A percentile compares a stretch with the other conserved stretches of the same genome.
These are phyloP conservation scores for Zophobas atratus DNA, from an alignment of 1,140 invertebrate species.

Conservation along the genomic window DNA sequence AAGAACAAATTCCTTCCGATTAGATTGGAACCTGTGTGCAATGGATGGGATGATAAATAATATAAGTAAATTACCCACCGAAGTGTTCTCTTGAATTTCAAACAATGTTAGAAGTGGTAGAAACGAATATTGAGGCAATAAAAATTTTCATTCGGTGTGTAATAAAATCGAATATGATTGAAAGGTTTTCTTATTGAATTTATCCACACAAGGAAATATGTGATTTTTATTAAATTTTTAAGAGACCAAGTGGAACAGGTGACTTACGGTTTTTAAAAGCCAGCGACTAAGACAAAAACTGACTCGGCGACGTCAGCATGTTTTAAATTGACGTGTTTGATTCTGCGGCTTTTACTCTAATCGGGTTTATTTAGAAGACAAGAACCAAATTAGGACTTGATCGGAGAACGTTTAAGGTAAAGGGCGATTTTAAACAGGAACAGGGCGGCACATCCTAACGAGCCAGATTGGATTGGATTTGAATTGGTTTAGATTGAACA, in stretches of 20 bases:
- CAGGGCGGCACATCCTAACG: conserved; percentile 63
- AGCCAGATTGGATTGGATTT: conserved; percentile 66
- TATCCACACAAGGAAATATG: conserved; percentile 54
- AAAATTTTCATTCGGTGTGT: conserved; percentile 54
- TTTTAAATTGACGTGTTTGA: conserved; percentile 40
- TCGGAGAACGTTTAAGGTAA: conserved; percentile 65
- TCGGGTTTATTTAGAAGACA: conserved; percentile 65
- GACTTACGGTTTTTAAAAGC: conserved; percentile 44
- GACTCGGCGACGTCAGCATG: conserved; percentile 7
- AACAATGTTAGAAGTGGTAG: conserved; percentile 49
- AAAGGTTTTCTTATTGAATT: conserved; percentile 55
- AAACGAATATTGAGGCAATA: conserved; percentile 54
- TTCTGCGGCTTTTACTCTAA: conserved; percentile 57
- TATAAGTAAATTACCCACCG: conserved; percentile 48
- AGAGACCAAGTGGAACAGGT: conserved; percentile 54
- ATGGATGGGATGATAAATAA: conserved; percentile 44
- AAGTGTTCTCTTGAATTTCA: conserved; percentile 49
- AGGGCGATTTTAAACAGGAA: conserved; percentile 64
- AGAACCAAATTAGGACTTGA: conserved; percentile 66
- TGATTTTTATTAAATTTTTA: conserved; percentile 58
- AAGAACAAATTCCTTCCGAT: conserved; percentile 9
- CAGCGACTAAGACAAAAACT: conserved; percentile 24
- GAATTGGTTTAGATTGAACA: conserved; percentile 67
- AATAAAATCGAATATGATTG: conserved; percentile 56
- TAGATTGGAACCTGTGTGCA: conserved; percentile 19